Conservation (phyloP, 2,797 vertebrate genomes). For the Diglossa cyanea region DNA sequence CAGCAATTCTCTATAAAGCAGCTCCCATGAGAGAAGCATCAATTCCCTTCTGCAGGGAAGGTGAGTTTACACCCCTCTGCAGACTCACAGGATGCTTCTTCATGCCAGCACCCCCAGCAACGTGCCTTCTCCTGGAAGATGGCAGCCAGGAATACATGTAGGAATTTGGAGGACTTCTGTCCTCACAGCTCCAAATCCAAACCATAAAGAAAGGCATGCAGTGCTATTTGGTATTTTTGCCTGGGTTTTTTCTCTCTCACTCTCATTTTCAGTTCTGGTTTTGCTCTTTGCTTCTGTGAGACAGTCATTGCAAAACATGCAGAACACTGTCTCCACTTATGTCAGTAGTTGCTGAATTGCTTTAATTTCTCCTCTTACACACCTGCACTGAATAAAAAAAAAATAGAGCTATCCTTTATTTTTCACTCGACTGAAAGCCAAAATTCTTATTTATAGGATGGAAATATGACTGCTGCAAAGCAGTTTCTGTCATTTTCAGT, state of each 20-base stretch:
- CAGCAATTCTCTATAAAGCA: neutral
- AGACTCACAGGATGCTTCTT: neutral
- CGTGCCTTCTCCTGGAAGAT: neutral
- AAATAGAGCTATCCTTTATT: neutral
- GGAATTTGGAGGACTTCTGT: neutral
- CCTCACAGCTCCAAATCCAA: neutral
- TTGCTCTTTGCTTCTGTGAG: neutral
- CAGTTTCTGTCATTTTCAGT: neutral
- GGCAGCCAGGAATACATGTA: neutral
- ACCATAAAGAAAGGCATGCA: neutral
- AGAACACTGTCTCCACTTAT: neutral
- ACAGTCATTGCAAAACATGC: neutral
- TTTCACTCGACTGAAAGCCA: neutral
- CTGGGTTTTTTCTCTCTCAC: neutral
- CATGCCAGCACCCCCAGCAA: neutral
- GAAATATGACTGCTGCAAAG: neutral
- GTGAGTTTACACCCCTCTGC: neutral
- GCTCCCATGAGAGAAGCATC: neutral
- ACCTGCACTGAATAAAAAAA: neutral
- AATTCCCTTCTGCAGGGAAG: neutral
- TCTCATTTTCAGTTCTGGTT: slow-evolving; percentile 35
- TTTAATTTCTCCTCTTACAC: neutral
- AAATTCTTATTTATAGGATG: neutral
- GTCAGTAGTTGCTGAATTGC: neutral
- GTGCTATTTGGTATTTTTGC: neutral